These are phyloP conservation scores for Rhizomys pruinosus DNA, from an alignment of 2,113 vertebrate species.

Conservation along the genomic window DNA sequence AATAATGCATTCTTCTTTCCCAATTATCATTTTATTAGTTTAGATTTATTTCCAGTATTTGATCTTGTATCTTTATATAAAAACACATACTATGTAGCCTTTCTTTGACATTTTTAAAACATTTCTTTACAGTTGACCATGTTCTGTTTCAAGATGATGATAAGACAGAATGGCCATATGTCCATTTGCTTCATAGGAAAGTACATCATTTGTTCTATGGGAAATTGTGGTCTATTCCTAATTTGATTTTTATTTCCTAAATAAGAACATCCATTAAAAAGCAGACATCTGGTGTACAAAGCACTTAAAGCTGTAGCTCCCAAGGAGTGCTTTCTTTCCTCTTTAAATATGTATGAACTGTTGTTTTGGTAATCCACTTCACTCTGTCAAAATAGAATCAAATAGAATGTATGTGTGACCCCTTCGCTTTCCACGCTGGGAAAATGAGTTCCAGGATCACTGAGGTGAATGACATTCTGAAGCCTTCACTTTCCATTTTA, in stretches of 20 bases:
- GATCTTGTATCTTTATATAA: not conserved
- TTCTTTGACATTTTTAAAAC: not conserved
- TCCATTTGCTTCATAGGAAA: slow-evolving; percentile 46
- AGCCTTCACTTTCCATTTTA: slow-evolving; percentile 46
- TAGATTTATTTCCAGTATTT: not conserved
- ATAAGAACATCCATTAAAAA: slow-evolving; percentile 87
- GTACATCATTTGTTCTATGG: slow-evolving; percentile 50
- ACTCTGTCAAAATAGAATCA: slow-evolving; percentile 88
- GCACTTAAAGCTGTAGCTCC: slow-evolving; percentile 82
- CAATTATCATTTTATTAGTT: not conserved
- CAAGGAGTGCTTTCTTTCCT: slow-evolving; percentile 84
- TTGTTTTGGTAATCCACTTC: slow-evolving; percentile 85
- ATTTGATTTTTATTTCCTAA: slow-evolving; percentile 89
- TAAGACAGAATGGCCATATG: not conserved
- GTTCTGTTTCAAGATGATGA: slow-evolving; percentile 18
- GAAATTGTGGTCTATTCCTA: slow-evolving; percentile 69
- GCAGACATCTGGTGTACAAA: slow-evolving; percentile 88
- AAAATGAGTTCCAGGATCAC: slow-evolving; percentile 68
- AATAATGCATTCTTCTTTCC: not conserved
- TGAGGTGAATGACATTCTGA: slow-evolving; percentile 9
- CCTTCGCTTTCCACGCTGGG: slow-evolving; percentile 67
- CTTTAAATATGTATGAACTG: slow-evolving; percentile 90
- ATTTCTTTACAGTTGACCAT: not conserved
- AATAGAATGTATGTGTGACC: slow-evolving; percentile 80
- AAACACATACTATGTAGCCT: not conserved